Evolutionary conservation across 1,140 invertebrate genomes (phyloP).

Genomic region (Drosophila repletoides): DNA sequence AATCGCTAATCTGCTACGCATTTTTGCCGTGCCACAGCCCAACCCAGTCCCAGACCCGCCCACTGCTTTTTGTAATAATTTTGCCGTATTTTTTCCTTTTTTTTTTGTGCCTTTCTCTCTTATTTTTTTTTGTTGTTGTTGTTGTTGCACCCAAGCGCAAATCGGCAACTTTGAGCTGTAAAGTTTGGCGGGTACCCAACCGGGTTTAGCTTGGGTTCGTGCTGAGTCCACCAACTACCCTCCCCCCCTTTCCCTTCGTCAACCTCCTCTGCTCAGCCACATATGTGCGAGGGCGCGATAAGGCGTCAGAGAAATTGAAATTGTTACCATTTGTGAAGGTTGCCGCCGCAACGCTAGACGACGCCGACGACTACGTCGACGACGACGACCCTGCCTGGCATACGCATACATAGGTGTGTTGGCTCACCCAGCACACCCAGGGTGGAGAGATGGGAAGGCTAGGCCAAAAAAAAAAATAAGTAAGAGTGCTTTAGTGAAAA

Average conservation of each 20-base stretch:
- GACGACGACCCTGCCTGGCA: slow-evolving; percentile 23
- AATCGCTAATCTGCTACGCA: slow-evolving; percentile 80
- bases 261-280: slow-evolving; percentile 6
- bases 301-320: slow-evolving; percentile 78
- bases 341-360: slow-evolving; percentile 65
- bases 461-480: slow-evolving; percentile 28
- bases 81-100: slow-evolving; percentile 21
- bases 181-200: slow-evolving; percentile 43
- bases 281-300: slow-evolving; percentile 77
- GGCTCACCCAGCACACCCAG: slow-evolving; percentile 32
- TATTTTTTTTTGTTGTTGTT: slow-evolving; percentile 11
- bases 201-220: slow-evolving; percentile 41
- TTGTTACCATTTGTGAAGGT: slow-evolving; percentile 78
- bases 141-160: slow-evolving; percentile 63
- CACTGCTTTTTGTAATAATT: slow-evolving; percentile 64
- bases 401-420: slow-evolving; percentile 56
- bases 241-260: not conserved
- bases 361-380: slow-evolving; percentile 26
- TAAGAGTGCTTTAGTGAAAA: too few species aligned
- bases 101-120: slow-evolving; percentile 6
- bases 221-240: not conserved
- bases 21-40: slow-evolving; percentile 61
- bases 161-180: slow-evolving; percentile 73
- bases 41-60: slow-evolving; percentile 5
- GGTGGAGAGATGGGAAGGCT: not conserved